A percentile compares a stretch with the other conserved stretches of the same genome.
Conservation (phyloP, 1,140 invertebrate species). For the Caenorhabditis remanei region DNA sequence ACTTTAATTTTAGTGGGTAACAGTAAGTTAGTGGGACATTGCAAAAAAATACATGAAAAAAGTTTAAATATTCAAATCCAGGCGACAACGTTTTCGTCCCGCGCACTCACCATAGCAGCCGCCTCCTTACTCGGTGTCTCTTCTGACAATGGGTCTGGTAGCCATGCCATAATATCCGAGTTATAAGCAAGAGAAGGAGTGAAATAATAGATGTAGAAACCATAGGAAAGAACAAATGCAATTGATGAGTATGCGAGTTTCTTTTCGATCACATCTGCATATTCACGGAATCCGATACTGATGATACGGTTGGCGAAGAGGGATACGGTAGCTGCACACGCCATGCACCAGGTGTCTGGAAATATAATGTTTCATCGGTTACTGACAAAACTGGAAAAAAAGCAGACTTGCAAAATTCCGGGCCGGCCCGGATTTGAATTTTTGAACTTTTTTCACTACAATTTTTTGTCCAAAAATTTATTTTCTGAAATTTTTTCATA, state of each 20-base stretch:
- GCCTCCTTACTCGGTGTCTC: background rate
- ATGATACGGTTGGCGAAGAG: conserved; percentile 37
- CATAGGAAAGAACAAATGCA: conserved; percentile 3
- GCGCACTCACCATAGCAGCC: conserved; percentile 18
- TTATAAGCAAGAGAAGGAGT: background rate
- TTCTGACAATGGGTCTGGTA: conserved; percentile 4
- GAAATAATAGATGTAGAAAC: conserved; percentile 31
- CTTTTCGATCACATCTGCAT: conserved; percentile 38
- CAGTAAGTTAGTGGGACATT: too few species aligned
- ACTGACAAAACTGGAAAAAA: too few species aligned
- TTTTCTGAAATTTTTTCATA: too few species aligned
- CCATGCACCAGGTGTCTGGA: conserved; percentile 50
- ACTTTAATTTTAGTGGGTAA: too few species aligned
- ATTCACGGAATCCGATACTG: background rate
- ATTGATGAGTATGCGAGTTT: conserved; percentile 27
- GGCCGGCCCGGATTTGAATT: too few species aligned
- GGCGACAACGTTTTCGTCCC: too few species aligned
- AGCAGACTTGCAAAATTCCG: too few species aligned
- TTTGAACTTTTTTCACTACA: too few species aligned
- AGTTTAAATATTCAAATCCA: too few species aligned
- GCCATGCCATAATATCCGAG: conserved; percentile 16
- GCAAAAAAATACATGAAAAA: too few species aligned
- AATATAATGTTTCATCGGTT: background rate
- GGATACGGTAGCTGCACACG: conserved; percentile 30
- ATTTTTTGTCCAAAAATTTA: too few species aligned